Evolutionary conservation across 2,113 vertebrate genomes (phyloP), one percentile per base, ranked within the genome.

Genomic region (Synodontis membranacea): DNA sequence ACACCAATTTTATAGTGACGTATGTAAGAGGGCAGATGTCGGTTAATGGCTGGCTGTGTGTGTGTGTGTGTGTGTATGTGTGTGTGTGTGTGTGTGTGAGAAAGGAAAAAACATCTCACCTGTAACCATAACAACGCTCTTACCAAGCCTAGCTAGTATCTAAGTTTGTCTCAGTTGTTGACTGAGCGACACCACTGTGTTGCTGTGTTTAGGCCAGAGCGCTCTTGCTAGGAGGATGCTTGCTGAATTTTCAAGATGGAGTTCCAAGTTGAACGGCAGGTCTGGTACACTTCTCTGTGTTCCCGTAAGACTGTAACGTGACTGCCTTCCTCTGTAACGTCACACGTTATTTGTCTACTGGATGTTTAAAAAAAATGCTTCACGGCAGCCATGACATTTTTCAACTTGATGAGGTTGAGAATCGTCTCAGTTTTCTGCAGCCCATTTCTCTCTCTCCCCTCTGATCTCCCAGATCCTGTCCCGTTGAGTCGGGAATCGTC

Each of bases 381-480:
- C 25, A 31, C 2, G 31, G 5, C 25, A 78, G 17, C 21, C 15
- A 12, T 10, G 44, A 75, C 74, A n/a, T 48, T 48, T 76, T 37
- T 54, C 6, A 79, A 6, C n/a, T 50, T 12, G n/a, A 34, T 34
- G 62, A 66, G 31, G 62, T 37, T 31, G 15, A 64, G 60, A 5
- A 31, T 68, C 64, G 7, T n/a, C 37, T 7, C 15, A 37, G 5
- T 68, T 68, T 68, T 37, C 64, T 19, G 31, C 52, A 25, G 28
- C 15, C 52, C 21, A 44, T 66, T 72, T 80, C 58, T 46, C 72
- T 15, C 39, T 21, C 72, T 15, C 39, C 14, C 23, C 72, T 64
- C 54, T 50, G 44, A 60, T 80, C 34, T 88, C 54, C 31, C 54
- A 44, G 31, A 86, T 78, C 58, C 34, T 82, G 80, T 80, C 82